Evolutionary conservation across 2,888 invertebrate species (phyloP), one percentile per base, ranked within the genome.

Genomic region (Antitype chi): DNA sequence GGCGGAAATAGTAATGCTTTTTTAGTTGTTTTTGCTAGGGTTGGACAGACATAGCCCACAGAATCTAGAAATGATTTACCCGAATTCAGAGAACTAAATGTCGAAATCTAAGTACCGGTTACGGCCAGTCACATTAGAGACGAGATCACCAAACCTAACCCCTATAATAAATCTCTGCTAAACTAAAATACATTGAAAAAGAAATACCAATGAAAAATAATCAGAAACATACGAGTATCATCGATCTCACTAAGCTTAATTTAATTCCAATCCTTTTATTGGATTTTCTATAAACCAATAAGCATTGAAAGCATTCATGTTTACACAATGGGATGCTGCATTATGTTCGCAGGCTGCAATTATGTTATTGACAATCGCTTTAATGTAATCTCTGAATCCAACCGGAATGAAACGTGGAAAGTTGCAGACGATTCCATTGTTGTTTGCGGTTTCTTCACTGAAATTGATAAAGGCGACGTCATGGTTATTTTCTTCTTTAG

Each of bases 281-380:
- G 25, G 28, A 67, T 77, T 81, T 52, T 43, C 5, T 79, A 17
- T 70, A 81, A 63, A 73, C 43, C 63, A 70, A 70, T 75, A 57
- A 75, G 49, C 63, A 63, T 75, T 69, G 28, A 55, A 69, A 13
- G 62, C 62, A 64, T 69, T 78, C 69, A 60, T 64, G 52, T 76
- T 47, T 32, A 69, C 28, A 85, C 67, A 77, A 73, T 63, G 49
- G 32, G 28, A 57, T 70, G 15, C 57, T 76, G 32, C 59, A 70
- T 73, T 38, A 52, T 63, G 67, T 64, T 76, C 62, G 15, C 59
- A 62, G 43, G 63, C 73, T 68, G 68, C 68, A 74, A 13, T 73
- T 60, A 82, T 71, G 20, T 60, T 85, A 74, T 70, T 71, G 82
- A 71, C 78, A 74, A 57, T 74, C 1, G 57, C 25, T 69, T 64